Evolutionary conservation across 2,113 vertebrate species (phyloP).

Genomic region (Rhinichthys klamathensis): DNA sequence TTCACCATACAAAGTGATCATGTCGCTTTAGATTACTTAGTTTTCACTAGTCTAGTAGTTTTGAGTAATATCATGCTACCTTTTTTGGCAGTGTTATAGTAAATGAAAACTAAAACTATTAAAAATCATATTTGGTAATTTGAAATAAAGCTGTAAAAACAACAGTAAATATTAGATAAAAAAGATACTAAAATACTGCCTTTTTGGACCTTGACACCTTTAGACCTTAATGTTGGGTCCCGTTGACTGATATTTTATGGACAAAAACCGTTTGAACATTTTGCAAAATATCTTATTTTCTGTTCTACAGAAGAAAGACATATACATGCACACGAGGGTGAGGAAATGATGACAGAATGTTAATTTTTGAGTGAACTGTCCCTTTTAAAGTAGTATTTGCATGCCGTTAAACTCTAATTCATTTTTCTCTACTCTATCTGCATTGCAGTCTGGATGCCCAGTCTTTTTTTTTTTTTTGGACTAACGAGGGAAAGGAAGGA

Average conservation of each 20-base stretch:
- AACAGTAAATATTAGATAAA: too few species aligned
- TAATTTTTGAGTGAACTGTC: background rate
- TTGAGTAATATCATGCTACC: too few species aligned
- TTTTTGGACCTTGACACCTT: too few species aligned
- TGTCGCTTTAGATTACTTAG: too few species aligned
- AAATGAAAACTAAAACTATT: too few species aligned
- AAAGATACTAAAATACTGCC: background rate
- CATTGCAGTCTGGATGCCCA: slow-evolving; percentile 23
- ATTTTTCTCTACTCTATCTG: background rate
- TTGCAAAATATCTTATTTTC: background rate
- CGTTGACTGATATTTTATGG: background rate
- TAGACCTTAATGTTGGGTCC: background rate
- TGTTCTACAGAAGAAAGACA: background rate
- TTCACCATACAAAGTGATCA: too few species aligned
- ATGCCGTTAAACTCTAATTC: background rate
- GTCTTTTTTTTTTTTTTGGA: background rate
- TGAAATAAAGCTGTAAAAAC: too few species aligned
- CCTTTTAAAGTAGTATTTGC: background rate
- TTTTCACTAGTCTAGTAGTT: too few species aligned
- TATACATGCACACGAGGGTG: background rate
- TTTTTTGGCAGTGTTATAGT: too few species aligned
- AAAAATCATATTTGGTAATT: too few species aligned
- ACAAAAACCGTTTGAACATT: background rate
- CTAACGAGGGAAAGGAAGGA: background rate
- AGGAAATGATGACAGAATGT: background rate